Percentiles rank a stretch among this genome's conserved stretches.
Evolutionary conservation across 2,888 invertebrate species (phyloP).

Genomic region (Mamestra brassicae): DNA sequence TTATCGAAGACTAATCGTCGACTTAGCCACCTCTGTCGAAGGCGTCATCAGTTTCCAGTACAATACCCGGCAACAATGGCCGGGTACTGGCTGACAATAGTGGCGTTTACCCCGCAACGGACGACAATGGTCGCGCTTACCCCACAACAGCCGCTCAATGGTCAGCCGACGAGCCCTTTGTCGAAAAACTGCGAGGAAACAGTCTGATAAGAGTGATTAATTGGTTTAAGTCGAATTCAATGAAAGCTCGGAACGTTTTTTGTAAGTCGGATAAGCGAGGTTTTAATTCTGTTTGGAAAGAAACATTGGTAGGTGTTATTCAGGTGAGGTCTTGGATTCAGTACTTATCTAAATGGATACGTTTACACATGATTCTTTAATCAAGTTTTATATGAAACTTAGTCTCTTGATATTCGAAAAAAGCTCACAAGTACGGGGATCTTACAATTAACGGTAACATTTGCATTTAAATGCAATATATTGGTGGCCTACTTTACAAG

Average conservation of each 20-base stretch:
- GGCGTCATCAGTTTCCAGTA: constrained; percentile 84
- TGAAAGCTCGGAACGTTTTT: constrained; percentile 84
- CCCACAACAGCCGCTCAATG: constrained; percentile 82
- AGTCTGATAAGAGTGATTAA: constrained; percentile 90
- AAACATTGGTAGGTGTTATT: constrained; percentile 37
- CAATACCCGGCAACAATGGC: constrained; percentile 83
- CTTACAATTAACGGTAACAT: constrained; percentile 29
- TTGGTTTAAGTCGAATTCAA: constrained; percentile 89
- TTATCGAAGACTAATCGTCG: constrained; percentile 84
- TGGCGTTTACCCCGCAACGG: constrained; percentile 81
- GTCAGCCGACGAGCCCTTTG: constrained; percentile 81
- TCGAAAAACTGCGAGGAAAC: constrained; percentile 85
- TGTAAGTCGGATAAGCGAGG: constrained; percentile 75
- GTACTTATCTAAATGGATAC: neutral
- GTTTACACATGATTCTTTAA: neutral
- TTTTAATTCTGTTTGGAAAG: constrained; percentile 70
- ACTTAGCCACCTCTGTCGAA: constrained; percentile 78
- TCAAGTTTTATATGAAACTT: too few species aligned
- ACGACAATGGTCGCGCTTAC: constrained; percentile 80
- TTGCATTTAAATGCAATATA: constrained; percentile 23
- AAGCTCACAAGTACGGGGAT: neutral
- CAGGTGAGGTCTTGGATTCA: constrained; percentile 9
- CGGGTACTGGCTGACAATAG: constrained; percentile 77
- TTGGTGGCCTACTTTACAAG: neutral
- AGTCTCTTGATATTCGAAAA: neutral